Evolutionary conservation across 2,113 vertebrate species (phyloP).

Genomic region (Rhea pennata): DNA sequence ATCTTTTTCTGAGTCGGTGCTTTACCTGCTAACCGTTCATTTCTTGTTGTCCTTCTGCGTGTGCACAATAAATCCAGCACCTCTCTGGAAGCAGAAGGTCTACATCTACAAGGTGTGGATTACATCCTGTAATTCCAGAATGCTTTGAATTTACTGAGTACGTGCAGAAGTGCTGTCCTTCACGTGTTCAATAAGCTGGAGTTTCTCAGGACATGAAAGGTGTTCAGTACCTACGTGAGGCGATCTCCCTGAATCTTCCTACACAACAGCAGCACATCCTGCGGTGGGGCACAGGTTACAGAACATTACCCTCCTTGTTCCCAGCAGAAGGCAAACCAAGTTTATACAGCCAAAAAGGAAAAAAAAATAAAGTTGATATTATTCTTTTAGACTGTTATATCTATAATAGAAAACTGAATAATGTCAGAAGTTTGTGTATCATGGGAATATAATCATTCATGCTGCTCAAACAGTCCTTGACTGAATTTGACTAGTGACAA

Average conservation of each 20-base stretch:
- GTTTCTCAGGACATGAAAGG: neutral
- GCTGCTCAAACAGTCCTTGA: neutral
- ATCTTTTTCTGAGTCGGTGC: neutral
- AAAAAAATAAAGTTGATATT: fast-evolving
- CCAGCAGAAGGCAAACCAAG: neutral
- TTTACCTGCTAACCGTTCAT: neutral
- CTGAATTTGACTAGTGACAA: neutral
- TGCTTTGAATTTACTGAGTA: neutral
- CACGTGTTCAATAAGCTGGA: neutral
- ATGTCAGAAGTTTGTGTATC: neutral
- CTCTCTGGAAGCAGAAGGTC: neutral
- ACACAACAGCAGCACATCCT: neutral
- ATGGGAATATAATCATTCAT: neutral
- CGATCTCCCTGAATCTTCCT: neutral
- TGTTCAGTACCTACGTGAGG: neutral
- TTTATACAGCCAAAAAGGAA: neutral
- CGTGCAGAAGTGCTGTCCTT: neutral
- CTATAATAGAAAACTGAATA: neutral
- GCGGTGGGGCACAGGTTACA: neutral
- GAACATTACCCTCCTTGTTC: neutral
- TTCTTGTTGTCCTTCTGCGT: neutral
- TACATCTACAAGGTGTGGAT: neutral
- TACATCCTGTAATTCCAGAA: neutral
- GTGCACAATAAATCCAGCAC: neutral
- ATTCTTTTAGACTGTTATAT: neutral